phyloP scores from a whole-genome alignment of 2,113 vertebrate genomes.

The Dolichotis patagonum region DNA sequence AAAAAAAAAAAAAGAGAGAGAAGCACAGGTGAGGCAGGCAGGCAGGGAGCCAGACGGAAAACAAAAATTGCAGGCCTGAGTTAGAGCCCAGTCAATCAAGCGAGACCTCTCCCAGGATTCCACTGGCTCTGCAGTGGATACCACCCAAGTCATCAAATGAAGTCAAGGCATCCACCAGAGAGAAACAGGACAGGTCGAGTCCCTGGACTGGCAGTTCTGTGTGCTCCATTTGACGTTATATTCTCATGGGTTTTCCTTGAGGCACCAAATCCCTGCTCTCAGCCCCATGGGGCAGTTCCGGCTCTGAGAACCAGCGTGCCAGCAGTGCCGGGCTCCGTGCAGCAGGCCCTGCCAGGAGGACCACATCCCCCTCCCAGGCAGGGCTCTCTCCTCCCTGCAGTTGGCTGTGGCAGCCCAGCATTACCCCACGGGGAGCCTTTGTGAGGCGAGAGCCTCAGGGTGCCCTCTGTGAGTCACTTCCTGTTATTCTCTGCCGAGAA shows the following conservation, averaged over 20 bases:
- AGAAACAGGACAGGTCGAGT: neutral
- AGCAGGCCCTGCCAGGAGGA: neutral
- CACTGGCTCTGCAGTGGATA: neutral
- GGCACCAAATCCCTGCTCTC: neutral
- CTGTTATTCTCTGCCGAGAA: conserved; percentile 80
- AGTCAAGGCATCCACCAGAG: neutral
- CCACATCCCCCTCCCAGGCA: neutral
- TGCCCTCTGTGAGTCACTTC: conserved; percentile 83
- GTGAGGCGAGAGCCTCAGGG: conserved; percentile 56
- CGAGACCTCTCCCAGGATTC: neutral
- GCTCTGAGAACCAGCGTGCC: neutral
- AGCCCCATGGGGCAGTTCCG: neutral
- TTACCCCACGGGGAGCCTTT: conserved; percentile 60
- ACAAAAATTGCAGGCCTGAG: neutral
- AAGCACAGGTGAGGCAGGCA: too few species aligned
- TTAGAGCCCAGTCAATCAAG: neutral
- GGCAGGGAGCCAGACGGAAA: neutral
- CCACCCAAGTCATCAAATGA: neutral
- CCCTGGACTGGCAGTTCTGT: neutral
- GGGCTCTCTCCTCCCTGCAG: neutral
- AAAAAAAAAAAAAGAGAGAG: too few species aligned
- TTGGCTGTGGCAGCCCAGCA: neutral
- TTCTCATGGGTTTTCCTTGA: neutral
- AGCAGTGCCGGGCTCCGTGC: neutral
- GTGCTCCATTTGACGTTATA: neutral